A percentile compares a stretch with the other conserved stretches of the same genome.
Evolutionary conservation across 2,888 invertebrate species (phyloP).

Genomic region (Hetaerina titia): DNA sequence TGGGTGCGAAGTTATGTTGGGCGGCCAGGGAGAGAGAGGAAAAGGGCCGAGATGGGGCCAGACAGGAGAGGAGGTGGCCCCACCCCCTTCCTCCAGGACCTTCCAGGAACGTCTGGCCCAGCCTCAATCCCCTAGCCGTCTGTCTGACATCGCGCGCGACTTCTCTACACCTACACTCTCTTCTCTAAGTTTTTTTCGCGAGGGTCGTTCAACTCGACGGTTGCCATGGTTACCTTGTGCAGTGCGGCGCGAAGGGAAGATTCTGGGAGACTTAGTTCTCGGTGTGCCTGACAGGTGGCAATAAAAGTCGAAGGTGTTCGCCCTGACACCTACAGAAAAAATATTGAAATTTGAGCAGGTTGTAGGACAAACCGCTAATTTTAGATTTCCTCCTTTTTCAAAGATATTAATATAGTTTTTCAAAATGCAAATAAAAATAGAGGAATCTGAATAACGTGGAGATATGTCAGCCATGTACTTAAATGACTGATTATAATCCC

Average conservation of each 20-base stretch:
- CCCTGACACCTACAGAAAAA: neutral
- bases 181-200: neutral
- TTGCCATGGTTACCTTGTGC: conserved; percentile 62
- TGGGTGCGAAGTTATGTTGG: neutral
- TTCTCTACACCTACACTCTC: conserved; percentile 17
- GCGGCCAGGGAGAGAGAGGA: conserved; percentile 11
- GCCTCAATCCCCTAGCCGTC: conserved; percentile 50
- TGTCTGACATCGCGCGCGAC: conserved; percentile 47
- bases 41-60: neutral
- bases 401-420: neutral
- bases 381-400: neutral
- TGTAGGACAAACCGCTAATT: neutral
- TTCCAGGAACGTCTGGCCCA: conserved; percentile 49
- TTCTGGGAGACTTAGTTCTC: neutral
- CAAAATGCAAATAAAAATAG: neutral
- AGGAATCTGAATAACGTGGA: neutral
- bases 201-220: conserved; percentile 59
- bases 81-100: conserved; percentile 43
- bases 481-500: too few species aligned
- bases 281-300: conserved; percentile 16
- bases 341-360: neutral
- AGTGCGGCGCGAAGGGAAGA: conserved; percentile 59
- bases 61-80: neutral
- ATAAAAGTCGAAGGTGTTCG: neutral
- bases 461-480: neutral